Conservation (phyloP, 2,113 vertebrate genomes). For the Mirounga angustirostris region DNA sequence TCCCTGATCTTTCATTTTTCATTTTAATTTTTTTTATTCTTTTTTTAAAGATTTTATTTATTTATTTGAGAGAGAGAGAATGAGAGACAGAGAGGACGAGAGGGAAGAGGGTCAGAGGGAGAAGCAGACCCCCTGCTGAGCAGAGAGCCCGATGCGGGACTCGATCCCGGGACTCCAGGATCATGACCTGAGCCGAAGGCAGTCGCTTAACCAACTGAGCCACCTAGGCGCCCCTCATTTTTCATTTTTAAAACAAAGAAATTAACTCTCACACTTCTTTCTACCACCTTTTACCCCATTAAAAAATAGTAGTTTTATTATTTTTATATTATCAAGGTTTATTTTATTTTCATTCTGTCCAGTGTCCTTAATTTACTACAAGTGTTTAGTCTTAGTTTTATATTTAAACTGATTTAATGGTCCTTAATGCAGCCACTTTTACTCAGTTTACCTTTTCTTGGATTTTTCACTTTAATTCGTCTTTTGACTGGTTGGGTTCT, state of each 20-base stretch:
- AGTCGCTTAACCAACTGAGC: too few relatives aligned
- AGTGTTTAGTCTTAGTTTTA: constrained; percentile 15
- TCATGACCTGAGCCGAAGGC: too few relatives aligned
- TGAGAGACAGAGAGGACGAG: too few relatives aligned
- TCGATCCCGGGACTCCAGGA: too few relatives aligned
- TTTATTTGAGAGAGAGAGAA: too few relatives aligned
- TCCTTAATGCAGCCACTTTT: neutral
- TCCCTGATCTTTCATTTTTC: neutral
- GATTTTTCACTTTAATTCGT: neutral
- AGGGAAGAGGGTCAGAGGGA: too few relatives aligned
- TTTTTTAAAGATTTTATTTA: too few relatives aligned
- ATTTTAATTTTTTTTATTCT: neutral
- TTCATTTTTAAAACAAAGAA: constrained; percentile 8
- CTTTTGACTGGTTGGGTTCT: neutral
- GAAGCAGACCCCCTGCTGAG: too few relatives aligned
- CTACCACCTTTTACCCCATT: neutral
- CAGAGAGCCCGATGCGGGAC: too few relatives aligned
- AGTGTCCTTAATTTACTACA: neutral
- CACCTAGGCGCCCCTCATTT: neutral
- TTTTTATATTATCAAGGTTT: constrained; percentile 39
- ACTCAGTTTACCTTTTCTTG: neutral
- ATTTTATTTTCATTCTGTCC: neutral
- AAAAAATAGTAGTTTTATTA: constrained; percentile 38
- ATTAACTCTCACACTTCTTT: neutral
- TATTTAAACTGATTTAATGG: constrained; percentile 3